Conservation (phyloP, 2,888 invertebrate species). For the Tetrapedia diversipes region DNA sequence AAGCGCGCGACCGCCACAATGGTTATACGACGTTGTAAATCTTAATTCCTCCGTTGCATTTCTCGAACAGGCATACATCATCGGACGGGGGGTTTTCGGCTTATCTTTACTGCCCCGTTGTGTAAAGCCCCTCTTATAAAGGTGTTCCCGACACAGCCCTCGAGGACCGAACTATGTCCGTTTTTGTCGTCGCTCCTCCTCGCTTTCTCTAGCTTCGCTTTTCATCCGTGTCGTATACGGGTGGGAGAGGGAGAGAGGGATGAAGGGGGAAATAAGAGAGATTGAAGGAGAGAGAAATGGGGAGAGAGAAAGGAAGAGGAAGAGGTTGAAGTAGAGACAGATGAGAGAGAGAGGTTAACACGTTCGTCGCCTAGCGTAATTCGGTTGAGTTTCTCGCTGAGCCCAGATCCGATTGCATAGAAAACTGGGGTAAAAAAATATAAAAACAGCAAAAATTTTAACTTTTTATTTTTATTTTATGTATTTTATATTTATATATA, state of each 20-base stretch:
- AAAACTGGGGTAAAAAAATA: too few species aligned
- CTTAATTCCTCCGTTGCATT: constrained; percentile 63
- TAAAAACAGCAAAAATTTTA: too few species aligned
- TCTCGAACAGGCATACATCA: constrained; percentile 66
- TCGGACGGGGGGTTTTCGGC: constrained; percentile 57
- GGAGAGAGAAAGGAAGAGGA: too few species aligned
- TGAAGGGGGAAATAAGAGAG: too few species aligned
- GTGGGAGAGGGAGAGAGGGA: neutral
- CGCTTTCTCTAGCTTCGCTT: neutral
- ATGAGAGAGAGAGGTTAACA: too few species aligned
- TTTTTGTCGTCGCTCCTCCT: constrained; percentile 30
- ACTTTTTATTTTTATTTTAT: too few species aligned
- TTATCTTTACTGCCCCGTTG: constrained; percentile 66
- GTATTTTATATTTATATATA: too few species aligned
- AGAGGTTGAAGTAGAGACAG: too few species aligned
- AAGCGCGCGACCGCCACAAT: constrained; percentile 54
- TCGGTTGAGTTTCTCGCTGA: too few species aligned
- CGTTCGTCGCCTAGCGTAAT: too few species aligned
- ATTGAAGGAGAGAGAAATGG: too few species aligned
- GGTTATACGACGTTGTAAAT: constrained; percentile 69
- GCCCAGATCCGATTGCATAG: too few species aligned
- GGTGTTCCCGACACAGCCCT: constrained; percentile 51
- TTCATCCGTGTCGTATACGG: neutral
- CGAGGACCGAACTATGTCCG: constrained; percentile 33
- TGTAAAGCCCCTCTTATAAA: constrained; percentile 51